Percentiles rank a stretch among this genome's conserved stretches.
These are phyloP conservation scores for Cetoscarus ocellatus DNA, from an alignment of 2,797 vertebrate genomes.

Conservation along the genomic window DNA sequence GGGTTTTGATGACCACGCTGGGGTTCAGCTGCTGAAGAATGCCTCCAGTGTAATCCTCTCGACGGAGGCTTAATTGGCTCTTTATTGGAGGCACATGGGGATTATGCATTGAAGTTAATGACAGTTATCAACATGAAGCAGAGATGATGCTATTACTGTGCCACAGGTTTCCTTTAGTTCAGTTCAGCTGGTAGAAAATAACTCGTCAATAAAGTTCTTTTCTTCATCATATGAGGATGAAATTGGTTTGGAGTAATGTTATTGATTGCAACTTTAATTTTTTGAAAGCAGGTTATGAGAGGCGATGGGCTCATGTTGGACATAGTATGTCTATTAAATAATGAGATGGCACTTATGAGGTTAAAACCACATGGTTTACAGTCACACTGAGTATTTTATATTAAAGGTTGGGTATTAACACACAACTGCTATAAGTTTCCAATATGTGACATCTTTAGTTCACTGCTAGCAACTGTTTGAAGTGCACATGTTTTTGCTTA, in stretches of 20 bases:
- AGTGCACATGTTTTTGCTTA: too few species aligned
- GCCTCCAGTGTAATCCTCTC: conserved; percentile 25
- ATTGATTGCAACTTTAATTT: too few species aligned
- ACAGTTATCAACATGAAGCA: conserved; percentile 44
- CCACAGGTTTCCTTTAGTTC: conserved; percentile 21
- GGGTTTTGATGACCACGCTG: conserved; percentile 15
- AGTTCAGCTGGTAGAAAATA: conserved; percentile 21
- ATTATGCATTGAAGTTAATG: conserved; percentile 54
- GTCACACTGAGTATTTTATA: too few species aligned
- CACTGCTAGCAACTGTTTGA: too few species aligned
- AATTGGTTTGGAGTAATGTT: neutral
- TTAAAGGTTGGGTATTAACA: too few species aligned
- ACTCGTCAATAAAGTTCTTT: neutral
- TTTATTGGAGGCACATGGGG: conserved; percentile 23
- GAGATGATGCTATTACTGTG: conserved; percentile 36
- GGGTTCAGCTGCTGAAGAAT: conserved; percentile 12
- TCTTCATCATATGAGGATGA: conserved; percentile 10
- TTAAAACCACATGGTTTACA: too few species aligned
- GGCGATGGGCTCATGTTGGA: too few species aligned
- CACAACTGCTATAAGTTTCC: too few species aligned
- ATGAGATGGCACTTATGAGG: too few species aligned
- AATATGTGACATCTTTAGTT: too few species aligned
- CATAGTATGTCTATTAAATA: too few species aligned
- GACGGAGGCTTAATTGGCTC: conserved; percentile 46
- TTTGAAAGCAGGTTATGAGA: too few species aligned